Evolutionary conservation across 2,888 invertebrate genomes (phyloP), one percentile per base, ranked within the genome.

Genomic region (Acronicta alni): DNA sequence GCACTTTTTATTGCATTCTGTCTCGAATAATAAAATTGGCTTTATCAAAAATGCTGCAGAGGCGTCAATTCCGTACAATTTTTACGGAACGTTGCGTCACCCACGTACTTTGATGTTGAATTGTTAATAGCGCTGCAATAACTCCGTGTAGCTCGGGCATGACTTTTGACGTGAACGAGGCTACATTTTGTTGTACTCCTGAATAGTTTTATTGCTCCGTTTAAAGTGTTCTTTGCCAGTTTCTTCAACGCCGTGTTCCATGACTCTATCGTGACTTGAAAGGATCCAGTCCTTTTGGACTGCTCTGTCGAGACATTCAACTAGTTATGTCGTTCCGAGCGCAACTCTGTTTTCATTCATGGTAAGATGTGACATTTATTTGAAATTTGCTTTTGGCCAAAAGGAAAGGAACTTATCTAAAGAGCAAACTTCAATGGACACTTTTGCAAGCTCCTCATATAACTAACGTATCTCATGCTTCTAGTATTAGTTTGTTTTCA

Each of bases 1-100:
- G 57, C 56, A 59, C 43, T 65, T 75, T 75, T 75, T 75, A 77
- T 75, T 75, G 72, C 75, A 75, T 64, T 75, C 52, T 77, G 57
- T 67, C 48, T 65, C 62, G 57, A 49, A 75, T 64, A 70, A 74
- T 77, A 75, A 71, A 77, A 72, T 49, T 62, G 42, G 46, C 26
- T 75, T 47, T 61, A 72, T 68, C 72, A 68, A 77, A 71, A 55
- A 62, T 51, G 60, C 53, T 54, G 48, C 35, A 16, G 48, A 44
- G 47, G 49, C 62, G 53, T 44, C 53, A 43, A 69, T 57, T 59
- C 26, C 53, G 55, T 56, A 47, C 15, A 57, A 20, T 62, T 61
- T 72, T 60, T 59, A 58, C 54, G 15, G 55, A 71, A 53, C 30
- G 44, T 43, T 61, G 45, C 51, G 38, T 47, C 54, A 59, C 20